These are phyloP conservation scores for Platichthys stellatus DNA, from an alignment of 2,113 vertebrate species.

Conservation along the genomic window DNA sequence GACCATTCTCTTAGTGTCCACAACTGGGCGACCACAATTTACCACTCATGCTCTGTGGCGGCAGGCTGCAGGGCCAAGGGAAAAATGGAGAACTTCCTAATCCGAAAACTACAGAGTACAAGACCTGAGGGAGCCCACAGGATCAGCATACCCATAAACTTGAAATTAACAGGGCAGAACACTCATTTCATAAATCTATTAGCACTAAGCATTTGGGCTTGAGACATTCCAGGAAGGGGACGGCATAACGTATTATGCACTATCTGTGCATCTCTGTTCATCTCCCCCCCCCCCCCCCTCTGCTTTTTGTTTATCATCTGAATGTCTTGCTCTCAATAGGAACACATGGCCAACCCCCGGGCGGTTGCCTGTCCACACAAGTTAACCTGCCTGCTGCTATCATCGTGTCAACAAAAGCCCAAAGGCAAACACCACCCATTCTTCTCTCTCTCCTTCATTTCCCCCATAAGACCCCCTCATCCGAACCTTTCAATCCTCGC, in stretches of 20 bases:
- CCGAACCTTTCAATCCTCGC: conserved; percentile 51
- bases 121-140: neutral
- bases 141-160: neutral
- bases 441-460: conserved; percentile 6
- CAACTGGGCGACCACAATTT: conserved; percentile 30
- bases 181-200: conserved; percentile 13
- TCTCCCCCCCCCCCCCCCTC: neutral
- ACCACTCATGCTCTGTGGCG: conserved; percentile 15
- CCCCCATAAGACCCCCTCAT: conserved; percentile 22
- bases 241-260: neutral
- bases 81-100: conserved; percentile 10
- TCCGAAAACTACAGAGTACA: conserved; percentile 10
- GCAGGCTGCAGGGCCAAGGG: neutral
- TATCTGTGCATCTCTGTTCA: conserved; percentile 24
- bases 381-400: conserved; percentile 48
- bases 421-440: conserved; percentile 47
- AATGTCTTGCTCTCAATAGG: conserved; percentile 22
- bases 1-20: conserved; percentile 1
- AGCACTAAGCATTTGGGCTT: conserved; percentile 7
- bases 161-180: neutral
- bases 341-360: conserved; percentile 60
- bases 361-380: conserved; percentile 61
- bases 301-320: conserved; percentile 13
- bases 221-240: conserved; percentile 30
- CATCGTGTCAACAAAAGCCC: conserved; percentile 38